Evolutionary conservation across 2,113 vertebrate genomes (phyloP).

Genomic region (Amazona guildingii): DNA sequence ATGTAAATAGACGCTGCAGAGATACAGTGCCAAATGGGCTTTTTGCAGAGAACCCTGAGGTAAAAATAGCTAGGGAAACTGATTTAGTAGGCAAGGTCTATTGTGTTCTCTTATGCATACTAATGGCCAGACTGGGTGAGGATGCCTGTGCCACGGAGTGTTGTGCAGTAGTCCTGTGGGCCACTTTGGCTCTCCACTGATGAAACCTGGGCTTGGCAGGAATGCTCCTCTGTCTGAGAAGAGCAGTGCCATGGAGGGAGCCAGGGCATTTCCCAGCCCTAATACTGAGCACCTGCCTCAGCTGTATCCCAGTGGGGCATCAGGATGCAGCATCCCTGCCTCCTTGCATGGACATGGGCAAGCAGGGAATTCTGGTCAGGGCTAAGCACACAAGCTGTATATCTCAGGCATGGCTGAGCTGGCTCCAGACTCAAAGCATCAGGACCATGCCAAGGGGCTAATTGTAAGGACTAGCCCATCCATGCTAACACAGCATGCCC

Average conservation of each 20-base stretch:
- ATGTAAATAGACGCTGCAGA: neutral
- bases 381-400: neutral
- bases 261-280: neutral
- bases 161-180: neutral
- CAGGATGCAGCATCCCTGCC: neutral
- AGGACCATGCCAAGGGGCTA: neutral
- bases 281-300: neutral
- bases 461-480: neutral
- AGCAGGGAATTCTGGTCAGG: neutral
- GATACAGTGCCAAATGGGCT: neutral
- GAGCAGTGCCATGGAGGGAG: neutral
- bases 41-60: neutral
- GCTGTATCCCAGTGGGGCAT: neutral
- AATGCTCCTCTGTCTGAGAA: rapidly evolving
- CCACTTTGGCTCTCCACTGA: neutral
- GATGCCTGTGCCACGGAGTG: rapidly evolving
- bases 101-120: neutral
- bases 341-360: rapidly evolving
- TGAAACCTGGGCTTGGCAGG: neutral
- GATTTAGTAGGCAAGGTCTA: neutral
- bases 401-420: neutral
- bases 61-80: neutral
- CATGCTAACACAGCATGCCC: neutral
- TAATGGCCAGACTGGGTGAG: neutral
- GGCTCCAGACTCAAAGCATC: neutral